Evolutionary conservation across 2,888 invertebrate species (phyloP).

Genomic region (Diarsia mendica): DNA sequence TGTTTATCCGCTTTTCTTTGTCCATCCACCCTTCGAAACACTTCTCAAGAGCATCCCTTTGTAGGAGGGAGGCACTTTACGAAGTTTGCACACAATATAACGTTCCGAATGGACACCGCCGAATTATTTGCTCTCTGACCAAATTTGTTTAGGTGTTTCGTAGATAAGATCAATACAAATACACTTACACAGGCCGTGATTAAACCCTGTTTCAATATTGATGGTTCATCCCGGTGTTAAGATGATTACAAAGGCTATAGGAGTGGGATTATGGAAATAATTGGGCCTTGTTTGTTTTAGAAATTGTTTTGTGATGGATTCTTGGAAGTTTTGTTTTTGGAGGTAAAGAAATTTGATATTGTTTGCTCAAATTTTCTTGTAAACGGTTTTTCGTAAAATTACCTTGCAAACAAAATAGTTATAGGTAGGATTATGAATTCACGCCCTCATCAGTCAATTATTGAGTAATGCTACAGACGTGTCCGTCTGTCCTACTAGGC

Average conservation of each 20-base stretch:
- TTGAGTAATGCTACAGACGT: neutral
- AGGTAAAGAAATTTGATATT: neutral
- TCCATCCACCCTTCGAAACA: constrained; percentile 66
- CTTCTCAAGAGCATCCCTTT: constrained; percentile 67
- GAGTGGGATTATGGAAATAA: constrained; percentile 56
- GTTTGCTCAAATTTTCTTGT: neutral
- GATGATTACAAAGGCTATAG: constrained; percentile 52
- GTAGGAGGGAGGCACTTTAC: constrained; percentile 66
- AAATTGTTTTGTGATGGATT: constrained; percentile 43
- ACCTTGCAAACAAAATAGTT: neutral
- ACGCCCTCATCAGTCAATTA: neutral
- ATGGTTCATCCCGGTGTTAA: constrained; percentile 49
- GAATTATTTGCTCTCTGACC: constrained; percentile 64
- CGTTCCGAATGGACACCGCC: constrained; percentile 55
- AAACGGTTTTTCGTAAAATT: neutral
- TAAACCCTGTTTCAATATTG: constrained; percentile 60
- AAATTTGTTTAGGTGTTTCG: constrained; percentile 70
- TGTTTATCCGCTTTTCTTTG: constrained; percentile 61
- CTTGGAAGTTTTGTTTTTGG: constrained; percentile 1
- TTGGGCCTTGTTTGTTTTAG: constrained; percentile 54
- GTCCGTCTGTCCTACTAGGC: neutral
- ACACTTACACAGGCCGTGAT: constrained; percentile 58
- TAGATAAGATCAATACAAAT: constrained; percentile 62
- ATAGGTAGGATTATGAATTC: neutral
- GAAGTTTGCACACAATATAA: constrained; percentile 59